Conservation (phyloP, 2,113 vertebrate species). For the Mystacornis crossleyi region DNA sequence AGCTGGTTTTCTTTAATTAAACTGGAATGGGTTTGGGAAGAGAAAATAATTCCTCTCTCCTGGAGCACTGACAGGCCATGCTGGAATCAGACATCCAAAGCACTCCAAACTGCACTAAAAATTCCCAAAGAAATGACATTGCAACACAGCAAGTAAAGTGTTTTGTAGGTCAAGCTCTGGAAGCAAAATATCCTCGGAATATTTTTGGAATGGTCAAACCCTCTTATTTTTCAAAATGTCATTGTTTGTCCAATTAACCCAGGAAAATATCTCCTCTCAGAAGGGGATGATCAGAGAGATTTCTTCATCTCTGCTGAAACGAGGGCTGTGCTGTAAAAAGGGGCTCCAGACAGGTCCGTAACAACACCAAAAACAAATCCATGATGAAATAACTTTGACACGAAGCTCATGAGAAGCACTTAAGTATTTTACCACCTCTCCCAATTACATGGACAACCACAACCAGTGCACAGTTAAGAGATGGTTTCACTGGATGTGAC, state of each 20-base stretch:
- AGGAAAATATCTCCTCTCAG: not conserved
- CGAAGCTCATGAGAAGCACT: not conserved
- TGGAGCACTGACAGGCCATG: not conserved
- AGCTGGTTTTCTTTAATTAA: not conserved
- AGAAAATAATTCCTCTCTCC: not conserved
- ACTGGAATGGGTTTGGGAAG: not conserved
- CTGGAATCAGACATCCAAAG: not conserved
- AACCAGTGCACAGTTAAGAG: not conserved
- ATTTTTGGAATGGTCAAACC: not conserved
- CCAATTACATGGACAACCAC: not conserved
- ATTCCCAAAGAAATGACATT: not conserved
- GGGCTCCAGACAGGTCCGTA: accelerated
- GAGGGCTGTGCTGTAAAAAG: not conserved
- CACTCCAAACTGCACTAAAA: not conserved
- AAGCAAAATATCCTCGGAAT: not conserved
- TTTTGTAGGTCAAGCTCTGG: not conserved
- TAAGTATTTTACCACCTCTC: not conserved
- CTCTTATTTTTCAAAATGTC: not conserved
- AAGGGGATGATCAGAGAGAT: not conserved
- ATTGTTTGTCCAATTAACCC: not conserved
- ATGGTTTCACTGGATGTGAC: not conserved
- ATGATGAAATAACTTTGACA: not conserved
- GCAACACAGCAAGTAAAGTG: not conserved
- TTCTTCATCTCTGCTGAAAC: not conserved
- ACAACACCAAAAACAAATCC: not conserved